Conservation (phyloP, 2,888 invertebrate species). For the Petrolisthes cinctipes region DNA sequence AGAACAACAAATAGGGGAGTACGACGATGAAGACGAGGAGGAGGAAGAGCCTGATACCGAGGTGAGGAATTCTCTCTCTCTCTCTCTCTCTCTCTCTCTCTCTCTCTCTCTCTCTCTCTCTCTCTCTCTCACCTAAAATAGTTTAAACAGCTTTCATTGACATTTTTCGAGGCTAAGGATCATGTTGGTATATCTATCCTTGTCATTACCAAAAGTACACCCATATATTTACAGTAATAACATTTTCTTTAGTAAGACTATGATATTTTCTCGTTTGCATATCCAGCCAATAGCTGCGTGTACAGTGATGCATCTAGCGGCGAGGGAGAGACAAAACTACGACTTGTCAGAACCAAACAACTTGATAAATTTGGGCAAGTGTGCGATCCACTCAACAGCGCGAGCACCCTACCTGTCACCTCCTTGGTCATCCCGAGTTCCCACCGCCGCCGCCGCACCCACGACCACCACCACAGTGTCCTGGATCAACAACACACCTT, state of each 20-base stretch:
- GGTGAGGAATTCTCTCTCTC: background rate
- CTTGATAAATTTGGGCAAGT: background rate
- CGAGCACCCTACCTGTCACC: background rate
- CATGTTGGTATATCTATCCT: too few relatives aligned
- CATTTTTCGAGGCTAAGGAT: too few relatives aligned
- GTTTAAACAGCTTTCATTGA: too few relatives aligned
- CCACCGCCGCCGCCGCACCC: background rate
- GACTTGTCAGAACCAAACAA: slow-evolving; percentile 17
- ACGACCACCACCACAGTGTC: background rate
- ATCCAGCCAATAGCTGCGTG: background rate
- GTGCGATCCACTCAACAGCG: background rate
- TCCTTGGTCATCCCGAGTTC: background rate
- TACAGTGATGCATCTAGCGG: slow-evolving; percentile 7
- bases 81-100: too few relatives aligned
- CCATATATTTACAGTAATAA: too few relatives aligned
- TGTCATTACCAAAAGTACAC: too few relatives aligned
- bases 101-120: too few relatives aligned
- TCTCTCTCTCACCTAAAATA: background rate
- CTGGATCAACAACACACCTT: background rate
- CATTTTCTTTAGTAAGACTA: too few relatives aligned
- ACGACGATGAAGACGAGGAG: slow-evolving; percentile 2
- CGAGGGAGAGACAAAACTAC: background rate
- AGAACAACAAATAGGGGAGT: background rate
- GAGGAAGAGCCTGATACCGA: slow-evolving; percentile 1
- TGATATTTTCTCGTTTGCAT: background rate